Base-by-base conservation (phyloP, 2,888 invertebrate genomes). In the Xestia ashworthii region DNA sequence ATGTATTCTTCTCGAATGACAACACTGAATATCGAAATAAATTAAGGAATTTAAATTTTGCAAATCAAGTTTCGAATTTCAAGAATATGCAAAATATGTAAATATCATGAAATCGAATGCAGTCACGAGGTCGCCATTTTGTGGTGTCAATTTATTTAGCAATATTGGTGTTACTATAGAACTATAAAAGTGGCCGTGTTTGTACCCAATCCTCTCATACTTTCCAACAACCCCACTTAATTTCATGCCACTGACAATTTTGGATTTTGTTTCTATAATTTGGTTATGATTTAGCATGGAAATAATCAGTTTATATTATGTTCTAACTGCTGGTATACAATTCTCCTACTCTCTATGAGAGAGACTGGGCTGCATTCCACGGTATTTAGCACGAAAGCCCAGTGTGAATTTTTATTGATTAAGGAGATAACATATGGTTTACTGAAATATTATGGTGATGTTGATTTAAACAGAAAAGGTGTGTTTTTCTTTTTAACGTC, bases 21-120 rank as follows among this genome's bases (percentile, higher is more conserved):
- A 60, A 64, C 48, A 70, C 25, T 66, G 16, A 19, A 64, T 85
- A 71, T 82, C 46, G 77, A 83, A 85, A 84, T 81, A 81, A 79
- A 87, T 83, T 77, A 83, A 74, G n/a, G 66, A 80, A 78, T 82
- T 79, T 46, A 68, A 82, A 76, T 78, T 84, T 80, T 78, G 84
- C 79, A 66, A 89, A 88, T 84, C 78, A 78, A 75, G 86, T 81
- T 86, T 83, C 74, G 50, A 74, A 85, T 86, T 86, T 84, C 82
- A 76, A 82, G 78, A 84, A 86, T 84, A 89, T 89, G 90, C 81
- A 83, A 87, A 89, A 79, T 82, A 84, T 82, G 85, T 82, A 64
- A 78, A 82, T 81, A 85, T 75, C 83, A 68, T 80, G 83, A 86
- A 82, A 87, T 89, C 75, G 81, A 79, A 81, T 82, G 73, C 70